Conservation (phyloP, 1,140 invertebrate genomes). For the Drosophila takahashii region DNA sequence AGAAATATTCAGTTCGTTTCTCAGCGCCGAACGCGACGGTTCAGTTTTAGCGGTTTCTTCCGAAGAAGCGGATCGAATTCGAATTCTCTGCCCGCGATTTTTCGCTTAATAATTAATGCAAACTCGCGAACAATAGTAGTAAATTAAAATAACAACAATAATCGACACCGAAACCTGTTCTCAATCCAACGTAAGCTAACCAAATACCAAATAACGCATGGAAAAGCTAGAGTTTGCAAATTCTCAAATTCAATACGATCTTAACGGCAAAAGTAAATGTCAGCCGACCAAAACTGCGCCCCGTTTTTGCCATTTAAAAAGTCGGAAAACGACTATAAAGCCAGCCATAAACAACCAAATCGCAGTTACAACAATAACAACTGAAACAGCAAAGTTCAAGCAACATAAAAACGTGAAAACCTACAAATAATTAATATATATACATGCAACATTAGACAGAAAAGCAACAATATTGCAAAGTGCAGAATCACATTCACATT, state of each 20-base stretch:
- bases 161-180: slow-evolving; percentile 59
- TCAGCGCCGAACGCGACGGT: slow-evolving; percentile 55
- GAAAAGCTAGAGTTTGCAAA: slow-evolving; percentile 37
- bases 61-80: slow-evolving; percentile 24
- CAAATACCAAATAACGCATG: neutral
- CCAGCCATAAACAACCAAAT: slow-evolving; percentile 12
- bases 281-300: slow-evolving; percentile 55
- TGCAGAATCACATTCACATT: slow-evolving; percentile 57
- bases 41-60: slow-evolving; percentile 21
- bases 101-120: slow-evolving; percentile 60
- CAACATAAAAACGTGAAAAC: slow-evolving; percentile 64
- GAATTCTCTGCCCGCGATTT: slow-evolving; percentile 40
- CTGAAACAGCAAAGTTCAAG: slow-evolving; percentile 58
- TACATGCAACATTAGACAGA: slow-evolving; percentile 55
- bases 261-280: slow-evolving; percentile 69
- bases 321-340: slow-evolving; percentile 19
- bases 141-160: slow-evolving; percentile 51
- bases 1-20: slow-evolving; percentile 51
- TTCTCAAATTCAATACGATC: slow-evolving; percentile 32
- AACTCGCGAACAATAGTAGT: slow-evolving; percentile 45
- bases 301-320: slow-evolving; percentile 50
- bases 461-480: slow-evolving; percentile 62
- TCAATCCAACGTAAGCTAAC: slow-evolving; percentile 61
- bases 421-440: slow-evolving; percentile 41
- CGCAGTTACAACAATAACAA: slow-evolving; percentile 22